A percentile compares a stretch with the other conserved stretches of the same genome.
Conservation (phyloP, 2,797 vertebrate genomes). For the Xenopus petersii region DNA sequence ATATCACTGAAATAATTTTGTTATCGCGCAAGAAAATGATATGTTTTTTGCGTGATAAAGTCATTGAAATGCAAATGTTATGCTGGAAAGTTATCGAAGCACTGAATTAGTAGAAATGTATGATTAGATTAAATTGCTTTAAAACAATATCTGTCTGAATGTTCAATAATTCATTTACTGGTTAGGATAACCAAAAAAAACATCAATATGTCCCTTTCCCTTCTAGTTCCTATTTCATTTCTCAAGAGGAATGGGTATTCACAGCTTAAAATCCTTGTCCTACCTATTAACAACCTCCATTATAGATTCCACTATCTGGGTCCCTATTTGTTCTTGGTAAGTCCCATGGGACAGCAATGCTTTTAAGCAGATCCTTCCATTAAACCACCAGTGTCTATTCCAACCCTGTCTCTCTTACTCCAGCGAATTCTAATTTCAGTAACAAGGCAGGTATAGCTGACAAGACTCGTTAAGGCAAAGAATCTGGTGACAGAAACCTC, state of each 20-base stretch:
- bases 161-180: constrained; percentile 49
- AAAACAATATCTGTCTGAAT: constrained; percentile 25
- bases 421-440: constrained; percentile 22
- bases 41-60: not conserved
- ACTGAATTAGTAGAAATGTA: constrained; percentile 2
- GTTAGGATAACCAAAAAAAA: constrained; percentile 38
- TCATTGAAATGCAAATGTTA: not conserved
- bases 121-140: constrained; percentile 10
- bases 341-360: constrained; percentile 22
- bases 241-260: constrained; percentile 37
- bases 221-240: constrained; percentile 32
- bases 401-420: constrained; percentile 6
- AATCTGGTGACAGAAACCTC: constrained; percentile 26
- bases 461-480: constrained; percentile 14
- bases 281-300: constrained; percentile 36
- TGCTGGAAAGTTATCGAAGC: not conserved
- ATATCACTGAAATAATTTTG: too few species aligned
- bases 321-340: constrained; percentile 19
- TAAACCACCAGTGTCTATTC: constrained; percentile 20
- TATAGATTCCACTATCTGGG: constrained; percentile 28
- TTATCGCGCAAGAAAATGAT: too few species aligned
- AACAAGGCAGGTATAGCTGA: constrained; percentile 22
- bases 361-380: constrained; percentile 22
- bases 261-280: constrained; percentile 38
- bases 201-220: constrained; percentile 43